Evolutionary conservation across 1,140 invertebrate genomes (phyloP).

Genomic region (Nymphalis io): DNA sequence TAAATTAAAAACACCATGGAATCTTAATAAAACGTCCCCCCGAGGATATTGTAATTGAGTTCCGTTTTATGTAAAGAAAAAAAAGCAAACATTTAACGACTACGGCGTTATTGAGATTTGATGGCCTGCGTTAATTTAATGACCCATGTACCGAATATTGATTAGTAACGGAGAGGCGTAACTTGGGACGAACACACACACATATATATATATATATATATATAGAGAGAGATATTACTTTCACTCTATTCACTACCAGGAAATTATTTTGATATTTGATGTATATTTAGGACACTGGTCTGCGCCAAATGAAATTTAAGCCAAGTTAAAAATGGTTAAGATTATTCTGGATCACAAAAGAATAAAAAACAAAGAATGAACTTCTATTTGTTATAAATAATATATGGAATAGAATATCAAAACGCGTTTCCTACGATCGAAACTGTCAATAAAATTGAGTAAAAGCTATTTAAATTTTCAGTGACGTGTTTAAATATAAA

Average conservation of each 20-base stretch:
- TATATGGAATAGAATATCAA: too few relatives aligned
- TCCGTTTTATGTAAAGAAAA: constrained; percentile 24
- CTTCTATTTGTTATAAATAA: too few relatives aligned
- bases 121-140: constrained; percentile 41
- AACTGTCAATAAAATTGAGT: too few relatives aligned
- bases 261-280: too few relatives aligned
- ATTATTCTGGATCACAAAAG: too few relatives aligned
- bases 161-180: constrained; percentile 6
- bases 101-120: constrained; percentile 39
- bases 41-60: background rate
- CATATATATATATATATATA: constrained; percentile 1
- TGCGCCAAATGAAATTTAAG: too few relatives aligned
- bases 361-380: too few relatives aligned
- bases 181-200: background rate
- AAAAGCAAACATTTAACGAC: constrained; percentile 32
- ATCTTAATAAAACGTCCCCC: too few relatives aligned
- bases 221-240: background rate
- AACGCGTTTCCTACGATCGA: background rate
- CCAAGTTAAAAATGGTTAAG: too few relatives aligned
- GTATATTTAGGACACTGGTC: too few relatives aligned
- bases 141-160: constrained; percentile 22
- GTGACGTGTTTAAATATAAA: too few relatives aligned
- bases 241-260: background rate
- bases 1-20: background rate
- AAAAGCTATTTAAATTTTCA: too few relatives aligned